Evolutionary conservation across 2,113 vertebrate species (phyloP), one percentile per base, ranked within the genome.

Genomic region (Hypanus sabinus): DNA sequence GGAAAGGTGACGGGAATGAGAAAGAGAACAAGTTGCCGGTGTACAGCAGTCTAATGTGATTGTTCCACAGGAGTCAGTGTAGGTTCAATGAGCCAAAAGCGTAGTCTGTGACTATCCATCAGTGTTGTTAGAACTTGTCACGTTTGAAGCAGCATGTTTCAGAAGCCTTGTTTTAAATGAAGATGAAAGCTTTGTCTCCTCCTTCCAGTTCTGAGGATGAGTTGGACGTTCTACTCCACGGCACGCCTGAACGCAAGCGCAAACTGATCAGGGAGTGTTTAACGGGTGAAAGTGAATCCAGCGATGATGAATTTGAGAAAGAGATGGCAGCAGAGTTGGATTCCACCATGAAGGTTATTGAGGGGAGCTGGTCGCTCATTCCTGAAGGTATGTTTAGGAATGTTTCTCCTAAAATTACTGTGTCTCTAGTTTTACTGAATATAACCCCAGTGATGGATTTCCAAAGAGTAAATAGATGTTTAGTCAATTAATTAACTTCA

Each of bases 301-400:
- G 98, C 46, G 98, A 97, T 0, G 98, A 99, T 96, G 98, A 99
- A 94, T 99, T 99, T 95, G 98, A 99, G 94, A 99, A 99, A 95
- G 98, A 99, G 96, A 99, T 99, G 99, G 98, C 98, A 95, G 98
- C 97, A 0, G 98, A 99, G 94, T 97, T 99, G 62, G 98, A 97
- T 96, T 96, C 96, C 94, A 98, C 98, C 90, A 97, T 99, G 95
- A 98, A 95, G 95, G 96, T 96, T 77, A 97, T 99, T 96, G 97
- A 99, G 95, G 95, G 96, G 94, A 97, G 95, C 93, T 98, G 99
- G 97, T 96, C 94, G 0, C 96, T 96, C 0, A 76, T 96, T 0
- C 94, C 96, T 94, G 94, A 94, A 95, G 96, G 97, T 97, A 77
- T 94, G 94, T 88, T 81, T 73, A 14, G 14, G 46, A 8, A 0